Evolutionary conservation across 35 echinoderm and acorn worm genomes (phyloP), one percentile per base, ranked within the genome.

Genomic region (Patiria miniata): DNA sequence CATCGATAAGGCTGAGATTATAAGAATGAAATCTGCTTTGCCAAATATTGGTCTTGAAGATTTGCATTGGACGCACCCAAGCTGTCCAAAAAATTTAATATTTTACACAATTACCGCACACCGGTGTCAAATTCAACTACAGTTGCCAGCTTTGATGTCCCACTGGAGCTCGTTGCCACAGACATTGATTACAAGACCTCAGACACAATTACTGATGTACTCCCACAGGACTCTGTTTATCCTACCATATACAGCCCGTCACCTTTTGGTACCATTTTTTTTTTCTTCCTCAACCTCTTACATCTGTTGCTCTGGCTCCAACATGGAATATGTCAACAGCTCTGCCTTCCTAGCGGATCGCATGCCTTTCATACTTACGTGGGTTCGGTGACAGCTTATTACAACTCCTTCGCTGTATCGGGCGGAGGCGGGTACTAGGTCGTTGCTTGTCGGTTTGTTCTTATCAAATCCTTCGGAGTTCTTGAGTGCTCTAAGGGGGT

Each of bases 201-300:
- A 73, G 65, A 73, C 65, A 73, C 34, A 73, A 73, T 73, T 73
- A 73, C 29, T 73, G 65, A 73, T 73, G 65, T 73, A 32, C 65
- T 32, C 10, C 65, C 15, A 26, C 3, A 28, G 19, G 65, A 18
- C 26, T 12, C 19, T 73, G 65, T 73, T 73, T 73, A 73, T 73
- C 65, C 65, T 73, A 73, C 65, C 65, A 73, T 73, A 73, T 73
- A 73, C 65, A 73, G 65, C 65, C 58, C 23, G 57, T 73, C 65
- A 73, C 65, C 65, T 73, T 73, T 73, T 10, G 65, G 26, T 73
- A 26, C 34, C 26, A 73, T 10, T 28, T 73, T 2, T 73, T 73
- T 73, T 34, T 73, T 23, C 14, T 23, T 73, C 65, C 3, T 5
- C 29, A 34, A 73, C 23, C 34, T 73, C 65, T 73, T 26, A 73